Percentiles rank a stretch among this genome's conserved stretches.
phyloP scores from a whole-genome alignment of 2,113 vertebrate species.

The Menidia beryllina region DNA sequence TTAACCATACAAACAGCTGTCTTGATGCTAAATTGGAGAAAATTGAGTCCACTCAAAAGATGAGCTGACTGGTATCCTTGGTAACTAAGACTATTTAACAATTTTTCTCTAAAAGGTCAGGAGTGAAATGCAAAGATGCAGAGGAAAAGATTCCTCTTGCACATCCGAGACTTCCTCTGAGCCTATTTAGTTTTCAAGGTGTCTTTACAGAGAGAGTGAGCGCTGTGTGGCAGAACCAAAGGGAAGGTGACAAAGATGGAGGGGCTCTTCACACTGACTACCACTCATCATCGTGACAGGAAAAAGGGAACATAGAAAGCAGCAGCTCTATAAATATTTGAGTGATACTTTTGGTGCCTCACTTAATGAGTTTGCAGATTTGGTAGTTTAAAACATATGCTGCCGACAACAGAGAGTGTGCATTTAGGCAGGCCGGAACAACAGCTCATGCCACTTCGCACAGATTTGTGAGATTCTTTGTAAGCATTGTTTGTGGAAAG shows the following conservation, averaged over 20 bases:
- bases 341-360: not conserved
- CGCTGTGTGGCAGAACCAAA: conserved; percentile 45
- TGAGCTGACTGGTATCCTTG: conserved; percentile 63
- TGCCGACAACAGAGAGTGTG: conserved; percentile 1
- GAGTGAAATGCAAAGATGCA: conserved; percentile 49
- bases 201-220: conserved; percentile 44
- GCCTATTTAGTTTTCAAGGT: conserved; percentile 52
- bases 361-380: conserved; percentile 28
- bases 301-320: conserved; percentile 41
- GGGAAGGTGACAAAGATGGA: conserved; percentile 66
- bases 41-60: conserved; percentile 39
- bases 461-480: not conserved
- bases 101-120: conserved; percentile 67
- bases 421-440: not conserved
- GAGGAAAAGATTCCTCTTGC: conserved; percentile 48
- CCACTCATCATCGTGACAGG: conserved; percentile 60
- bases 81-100: conserved; percentile 57
- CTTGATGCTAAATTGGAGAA: conserved; percentile 45
- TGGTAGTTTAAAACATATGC: not conserved
- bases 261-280: conserved; percentile 50
- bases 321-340: conserved; percentile 43
- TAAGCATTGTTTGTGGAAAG: not conserved
- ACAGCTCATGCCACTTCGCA: conserved; percentile 2
- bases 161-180: conserved; percentile 49
- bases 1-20: conserved; percentile 46